A percentile compares a stretch with the other conserved stretches of the same genome.
phyloP scores from a whole-genome alignment of 2,797 vertebrate species.

The Pseudomugil tenellus region DNA sequence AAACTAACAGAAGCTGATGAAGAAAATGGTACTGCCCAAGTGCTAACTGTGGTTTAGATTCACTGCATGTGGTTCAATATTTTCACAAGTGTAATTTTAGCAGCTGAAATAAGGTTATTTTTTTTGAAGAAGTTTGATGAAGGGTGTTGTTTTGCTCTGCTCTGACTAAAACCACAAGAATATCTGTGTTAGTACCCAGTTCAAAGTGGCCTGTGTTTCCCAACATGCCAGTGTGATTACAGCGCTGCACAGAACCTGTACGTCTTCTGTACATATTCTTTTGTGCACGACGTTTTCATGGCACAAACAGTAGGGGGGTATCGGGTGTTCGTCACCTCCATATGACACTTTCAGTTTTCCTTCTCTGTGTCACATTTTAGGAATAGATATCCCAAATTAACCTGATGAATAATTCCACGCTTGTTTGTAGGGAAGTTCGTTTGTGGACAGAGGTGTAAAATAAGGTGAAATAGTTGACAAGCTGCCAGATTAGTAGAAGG shows the following conservation, averaged over 20 bases:
- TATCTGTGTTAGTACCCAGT: background rate
- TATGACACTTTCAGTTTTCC: too few relatives aligned
- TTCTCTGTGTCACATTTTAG: conserved; percentile 17
- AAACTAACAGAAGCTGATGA: background rate
- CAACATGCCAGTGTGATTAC: background rate
- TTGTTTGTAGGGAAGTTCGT: conserved; percentile 2
- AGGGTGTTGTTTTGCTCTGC: background rate
- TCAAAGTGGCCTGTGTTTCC: conserved; percentile 2
- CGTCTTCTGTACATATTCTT: too few relatives aligned
- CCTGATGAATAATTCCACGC: background rate
- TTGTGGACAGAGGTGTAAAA: background rate
- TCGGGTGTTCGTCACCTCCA: conserved; percentile 36
- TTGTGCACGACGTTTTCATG: background rate
- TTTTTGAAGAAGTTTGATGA: background rate
- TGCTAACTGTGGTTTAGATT: background rate
- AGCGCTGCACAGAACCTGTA: background rate
- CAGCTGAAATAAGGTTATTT: background rate
- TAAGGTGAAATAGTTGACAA: background rate
- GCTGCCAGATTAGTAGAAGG: conserved; percentile 8
- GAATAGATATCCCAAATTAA: conserved; percentile 6
- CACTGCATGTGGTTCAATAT: background rate
- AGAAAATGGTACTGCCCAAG: background rate
- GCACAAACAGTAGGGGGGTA: conserved; percentile 12
- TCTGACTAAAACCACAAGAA: background rate
- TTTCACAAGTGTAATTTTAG: background rate